Evolutionary conservation across 2,888 invertebrate species (phyloP), one percentile per base, ranked within the genome.

Genomic region (Troides helena): DNA sequence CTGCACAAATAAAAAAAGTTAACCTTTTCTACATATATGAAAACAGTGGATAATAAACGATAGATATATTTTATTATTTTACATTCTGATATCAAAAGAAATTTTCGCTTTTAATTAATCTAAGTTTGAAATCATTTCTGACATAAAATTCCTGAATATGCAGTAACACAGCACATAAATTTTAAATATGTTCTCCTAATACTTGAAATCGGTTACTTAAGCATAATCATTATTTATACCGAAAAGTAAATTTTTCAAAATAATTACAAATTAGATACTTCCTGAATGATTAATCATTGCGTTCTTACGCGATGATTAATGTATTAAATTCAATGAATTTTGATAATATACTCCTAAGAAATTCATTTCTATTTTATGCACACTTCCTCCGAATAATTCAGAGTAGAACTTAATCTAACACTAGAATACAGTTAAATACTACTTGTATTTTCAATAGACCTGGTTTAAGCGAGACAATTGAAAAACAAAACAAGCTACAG

Each of bases 371-470:
- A 5, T n/a, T 53, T 53, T 8, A 53, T 53, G 2, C n/a, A n/a
- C n/a, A n/a, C 53, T 53, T 18, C 18, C 5, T 17, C 8, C 53
- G n/a, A 53, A 53, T n/a, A 53, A 53, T n/a, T n/a, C 18, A 58
- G 23, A 18, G 4, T 23, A 58, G 1, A 64, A 50, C 60, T 61
- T 69, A 65, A 65, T 3, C 58, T 68, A 63, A 57, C 25, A 53
- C 61, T 62, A 65, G 36, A 65, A 61, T 65, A 65, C 43, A 21
- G 10, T 53, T 23, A 36, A 65, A 18, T 23, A 21, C 64, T 60
- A 68, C 50, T 64, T 30, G 57, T 50, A 64, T 64, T 23, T 60
- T 36, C 14, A 36, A 18, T 62, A 25, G 62, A 57, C 56, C n/a
- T 46, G 46, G 46, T 68, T 50, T 56, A 53, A 64, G 39, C 39